Evolutionary conservation across 2,888 invertebrate species (phyloP).

Genomic region (Aethes cnicana): DNA sequence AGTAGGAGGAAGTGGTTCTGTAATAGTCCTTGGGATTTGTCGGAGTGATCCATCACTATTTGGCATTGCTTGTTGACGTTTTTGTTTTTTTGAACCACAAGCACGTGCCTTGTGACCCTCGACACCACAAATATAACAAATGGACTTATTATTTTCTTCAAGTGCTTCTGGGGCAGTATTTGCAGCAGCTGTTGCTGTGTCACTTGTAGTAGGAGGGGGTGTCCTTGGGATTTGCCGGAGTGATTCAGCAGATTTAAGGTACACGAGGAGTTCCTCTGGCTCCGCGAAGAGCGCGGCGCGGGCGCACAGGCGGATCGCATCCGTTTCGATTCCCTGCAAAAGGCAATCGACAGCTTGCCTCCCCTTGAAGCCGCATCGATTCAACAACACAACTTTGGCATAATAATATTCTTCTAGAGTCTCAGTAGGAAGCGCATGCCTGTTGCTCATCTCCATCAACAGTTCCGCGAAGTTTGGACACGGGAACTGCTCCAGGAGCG

Average conservation of each 20-base stretch:
- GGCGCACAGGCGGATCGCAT: conserved; percentile 4
- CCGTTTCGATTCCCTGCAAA: conserved; percentile 5
- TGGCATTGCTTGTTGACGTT: too few species aligned
- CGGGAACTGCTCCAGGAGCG: conserved; percentile 14
- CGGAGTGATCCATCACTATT: too few species aligned
- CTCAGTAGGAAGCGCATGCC: conserved; percentile 4
- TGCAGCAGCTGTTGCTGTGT: too few species aligned
- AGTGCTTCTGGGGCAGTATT: too few species aligned
- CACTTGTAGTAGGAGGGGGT: too few species aligned
- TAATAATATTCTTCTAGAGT: conserved; percentile 13
- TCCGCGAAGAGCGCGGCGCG: conserved; percentile 1
- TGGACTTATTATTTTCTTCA: too few species aligned
- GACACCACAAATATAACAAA: too few species aligned
- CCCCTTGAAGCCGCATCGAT: neutral
- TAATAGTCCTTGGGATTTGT: too few species aligned
- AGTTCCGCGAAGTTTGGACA: conserved; percentile 12
- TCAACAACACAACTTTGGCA: conserved; percentile 1
- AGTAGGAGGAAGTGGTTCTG: too few species aligned
- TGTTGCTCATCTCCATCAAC: conserved; percentile 12
- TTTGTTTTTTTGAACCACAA: too few species aligned
- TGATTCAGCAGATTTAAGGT: conserved; percentile 5
- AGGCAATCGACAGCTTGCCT: conserved; percentile 7
- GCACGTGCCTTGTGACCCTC: too few species aligned
- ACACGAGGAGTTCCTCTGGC: conserved; percentile 5
- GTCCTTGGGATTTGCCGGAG: too few species aligned